Base-by-base conservation (phyloP, 2,113 vertebrate species). In the Columba livia region DNA sequence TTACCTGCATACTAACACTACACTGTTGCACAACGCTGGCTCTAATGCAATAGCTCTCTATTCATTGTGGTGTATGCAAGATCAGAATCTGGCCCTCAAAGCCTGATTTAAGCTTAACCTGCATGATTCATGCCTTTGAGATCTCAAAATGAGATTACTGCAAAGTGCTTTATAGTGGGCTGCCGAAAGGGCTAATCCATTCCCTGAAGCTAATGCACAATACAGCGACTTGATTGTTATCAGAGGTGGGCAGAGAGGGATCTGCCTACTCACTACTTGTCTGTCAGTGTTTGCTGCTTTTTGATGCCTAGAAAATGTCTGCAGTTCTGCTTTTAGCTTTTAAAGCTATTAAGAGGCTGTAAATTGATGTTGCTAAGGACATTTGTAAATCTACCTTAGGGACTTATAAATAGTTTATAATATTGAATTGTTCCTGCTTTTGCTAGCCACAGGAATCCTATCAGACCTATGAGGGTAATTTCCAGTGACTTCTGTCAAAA, bases 361-460 rank as follows among this genome's bases (percentile, higher is more conserved):
- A 93, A 96, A 97, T 93, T 95, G 92, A 96, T 96, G 96, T 96
- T 96, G 90, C 82, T 88, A 96, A 90, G 90, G 96, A 81, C 88
- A 90, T 90, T 40, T 92, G 73, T 95, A 92, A 96, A 90, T 85
- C 86, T 89, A 88, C 96, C 90, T 75, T 66, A 73, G 93, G 92
- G 94, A 95, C 61, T 72, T 79, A 93, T 95, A 93, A 96, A 96
- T 96, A 90, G 92, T 97, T 96, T 79, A 96, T 90, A 93, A 87
- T 90, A 93, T 90, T 95, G 96, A 95, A 90, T 92, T 86, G 50
- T 94, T 89, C 92, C 77, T 15, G 10, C 90, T 94, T 90, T 90
- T 87, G 77, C 72, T 89, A 96, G 93, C 94, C 88, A 79, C 89
- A 85, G 94, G 90, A 95, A 96, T 93, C 77, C 62, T 81, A 81